phyloP scores from a whole-genome alignment of 2,113 vertebrate species.

The Fregetta grallaria region DNA sequence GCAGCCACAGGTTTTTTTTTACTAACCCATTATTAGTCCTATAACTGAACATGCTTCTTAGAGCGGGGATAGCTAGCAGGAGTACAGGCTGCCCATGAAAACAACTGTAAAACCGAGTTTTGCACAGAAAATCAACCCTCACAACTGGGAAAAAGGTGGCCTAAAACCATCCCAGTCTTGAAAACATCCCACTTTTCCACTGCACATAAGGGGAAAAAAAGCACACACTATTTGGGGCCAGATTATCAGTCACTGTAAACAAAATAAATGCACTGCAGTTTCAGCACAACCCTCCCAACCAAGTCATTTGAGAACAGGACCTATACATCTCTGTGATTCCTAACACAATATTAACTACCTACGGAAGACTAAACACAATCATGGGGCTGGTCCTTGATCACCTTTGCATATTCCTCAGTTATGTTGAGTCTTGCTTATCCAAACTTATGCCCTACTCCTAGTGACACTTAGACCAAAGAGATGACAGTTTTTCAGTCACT shows the following conservation, averaged over 20 bases:
- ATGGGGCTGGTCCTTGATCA: background rate
- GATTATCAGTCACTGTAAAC: background rate
- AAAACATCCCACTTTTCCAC: background rate
- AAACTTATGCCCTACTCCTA: background rate
- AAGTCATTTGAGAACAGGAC: background rate
- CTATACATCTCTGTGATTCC: background rate
- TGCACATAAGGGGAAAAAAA: accelerated
- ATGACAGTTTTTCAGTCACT: background rate
- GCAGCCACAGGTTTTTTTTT: accelerated
- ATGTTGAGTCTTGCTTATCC: background rate
- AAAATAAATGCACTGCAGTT: background rate
- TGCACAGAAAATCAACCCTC: background rate
- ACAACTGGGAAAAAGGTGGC: accelerated
- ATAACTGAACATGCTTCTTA: background rate
- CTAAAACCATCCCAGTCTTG: background rate
- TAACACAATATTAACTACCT: background rate
- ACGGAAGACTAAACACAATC: accelerated
- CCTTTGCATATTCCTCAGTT: background rate
- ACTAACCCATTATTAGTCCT: background rate
- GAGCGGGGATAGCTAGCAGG: background rate
- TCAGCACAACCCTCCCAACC: background rate
- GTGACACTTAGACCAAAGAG: background rate
- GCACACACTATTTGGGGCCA: background rate
- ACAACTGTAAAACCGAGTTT: background rate
- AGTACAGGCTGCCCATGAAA: background rate